Evolutionary conservation across 92 coral and sea anemone species (phyloP).

Genomic region (Parazoanthus swiftii): DNA sequence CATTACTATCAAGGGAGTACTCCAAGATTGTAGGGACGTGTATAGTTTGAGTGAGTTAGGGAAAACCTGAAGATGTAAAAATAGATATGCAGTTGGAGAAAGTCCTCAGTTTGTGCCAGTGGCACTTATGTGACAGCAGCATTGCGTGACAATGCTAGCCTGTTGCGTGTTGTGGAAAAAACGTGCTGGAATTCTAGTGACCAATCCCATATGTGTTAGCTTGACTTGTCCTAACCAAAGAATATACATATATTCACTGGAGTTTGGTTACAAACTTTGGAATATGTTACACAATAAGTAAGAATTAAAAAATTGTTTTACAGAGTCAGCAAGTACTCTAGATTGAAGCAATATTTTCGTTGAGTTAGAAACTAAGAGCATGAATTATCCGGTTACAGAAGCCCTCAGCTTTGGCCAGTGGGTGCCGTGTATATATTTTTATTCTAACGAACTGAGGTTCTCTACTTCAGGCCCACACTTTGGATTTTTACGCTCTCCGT

Average conservation of each 20-base stretch:
- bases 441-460: neutral
- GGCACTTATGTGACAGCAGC: slow-evolving; percentile 40
- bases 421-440: neutral
- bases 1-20: neutral
- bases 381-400: neutral
- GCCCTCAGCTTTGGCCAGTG: neutral
- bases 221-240: neutral
- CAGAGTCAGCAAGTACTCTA: neutral
- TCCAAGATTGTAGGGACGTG: neutral
- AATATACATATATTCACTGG: neutral
- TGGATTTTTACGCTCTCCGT: slow-evolving; percentile 80
- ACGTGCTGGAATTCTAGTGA: slow-evolving; percentile 90
- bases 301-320: neutral
- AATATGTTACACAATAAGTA: neutral
- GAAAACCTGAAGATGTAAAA: neutral
- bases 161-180: slow-evolving; percentile 81
- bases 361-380: neutral
- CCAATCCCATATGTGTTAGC: slow-evolving; percentile 44
- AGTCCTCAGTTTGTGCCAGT: neutral
- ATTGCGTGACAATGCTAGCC: slow-evolving; percentile 79
- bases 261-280: neutral
- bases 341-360: neutral
- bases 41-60: neutral
- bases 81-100: neutral
- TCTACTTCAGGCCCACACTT: slow-evolving; percentile 68